Evolutionary conservation across 64 coral and sea anemone genomes (phyloP).

Genomic region (Pachyseris speciosa): DNA sequence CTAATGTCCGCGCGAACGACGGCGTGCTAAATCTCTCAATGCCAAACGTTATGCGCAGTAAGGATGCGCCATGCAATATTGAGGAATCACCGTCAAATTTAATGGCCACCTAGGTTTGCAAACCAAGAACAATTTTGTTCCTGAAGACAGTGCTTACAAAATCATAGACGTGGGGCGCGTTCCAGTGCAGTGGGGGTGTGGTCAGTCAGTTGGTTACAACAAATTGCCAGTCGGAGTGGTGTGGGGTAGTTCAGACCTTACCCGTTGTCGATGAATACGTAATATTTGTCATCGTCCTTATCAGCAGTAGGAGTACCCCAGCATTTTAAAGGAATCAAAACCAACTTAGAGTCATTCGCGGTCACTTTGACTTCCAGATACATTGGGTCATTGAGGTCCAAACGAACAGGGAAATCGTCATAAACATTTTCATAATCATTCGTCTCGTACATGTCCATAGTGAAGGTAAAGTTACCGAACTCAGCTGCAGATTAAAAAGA

Average conservation of each 20-base stretch:
- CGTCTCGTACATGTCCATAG: slow-evolving; percentile 74
- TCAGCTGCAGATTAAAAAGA: slow-evolving; percentile 44
- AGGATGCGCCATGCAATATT: no score
- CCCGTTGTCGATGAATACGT: slow-evolving; percentile 75
- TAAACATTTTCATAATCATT: slow-evolving; percentile 39
- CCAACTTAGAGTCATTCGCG: slow-evolving; percentile 73
- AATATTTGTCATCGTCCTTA: slow-evolving; percentile 25
- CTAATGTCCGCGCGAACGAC: no score
- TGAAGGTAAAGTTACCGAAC: slow-evolving; percentile 90
- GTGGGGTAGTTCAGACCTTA: background rate
- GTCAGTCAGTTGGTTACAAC: no score
- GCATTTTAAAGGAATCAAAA: slow-evolving; percentile 60
- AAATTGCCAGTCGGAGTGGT: no score
- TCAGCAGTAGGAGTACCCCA: slow-evolving; percentile 76
- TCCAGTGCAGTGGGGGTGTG: no score
- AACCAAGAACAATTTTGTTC: no score
- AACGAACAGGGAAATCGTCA: slow-evolving; percentile 38
- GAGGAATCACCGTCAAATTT: no score
- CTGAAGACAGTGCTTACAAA: no score
- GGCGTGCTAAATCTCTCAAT: no score
- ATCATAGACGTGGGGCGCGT: no score
- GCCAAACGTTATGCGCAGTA: no score
- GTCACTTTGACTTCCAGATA: slow-evolving; percentile 48
- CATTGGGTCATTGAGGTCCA: slow-evolving; percentile 47
- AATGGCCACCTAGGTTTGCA: no score